These are phyloP conservation scores for Nowickia ferox DNA, from an alignment of 2,888 invertebrate genomes.

Conservation along the genomic window DNA sequence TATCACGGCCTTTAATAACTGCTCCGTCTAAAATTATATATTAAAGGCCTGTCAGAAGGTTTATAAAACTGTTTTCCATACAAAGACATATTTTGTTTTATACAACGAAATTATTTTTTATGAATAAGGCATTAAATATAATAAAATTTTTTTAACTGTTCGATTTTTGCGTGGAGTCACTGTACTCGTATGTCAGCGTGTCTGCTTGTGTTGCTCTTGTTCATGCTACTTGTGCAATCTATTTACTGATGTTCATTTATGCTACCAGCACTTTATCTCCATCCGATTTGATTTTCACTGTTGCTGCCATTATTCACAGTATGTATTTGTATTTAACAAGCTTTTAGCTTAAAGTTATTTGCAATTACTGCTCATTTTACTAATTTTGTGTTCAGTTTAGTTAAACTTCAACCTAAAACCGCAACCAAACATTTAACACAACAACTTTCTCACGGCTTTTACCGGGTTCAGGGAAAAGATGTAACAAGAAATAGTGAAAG, in stretches of 20 bases:
- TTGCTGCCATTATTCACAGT: conserved; percentile 17
- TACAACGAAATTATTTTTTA: too few species aligned
- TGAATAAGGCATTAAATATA: not conserved
- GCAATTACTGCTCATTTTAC: conserved; percentile 67
- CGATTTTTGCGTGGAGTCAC: not conserved
- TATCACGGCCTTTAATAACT: too few species aligned
- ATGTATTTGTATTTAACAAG: conserved; percentile 32
- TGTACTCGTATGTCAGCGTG: not conserved
- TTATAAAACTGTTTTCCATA: too few species aligned
- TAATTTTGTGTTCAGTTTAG: conserved; percentile 59
- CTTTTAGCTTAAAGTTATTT: conserved; percentile 58
- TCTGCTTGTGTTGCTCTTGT: conserved; percentile 40
- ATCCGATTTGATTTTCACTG: conserved; percentile 24
- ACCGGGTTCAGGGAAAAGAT: conserved; percentile 11
- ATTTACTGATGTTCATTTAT: conserved; percentile 5
- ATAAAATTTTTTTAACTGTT: not conserved
- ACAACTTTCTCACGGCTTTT: conserved; percentile 68
- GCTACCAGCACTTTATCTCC: conserved; percentile 19
- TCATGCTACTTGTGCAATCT: conserved; percentile 34
- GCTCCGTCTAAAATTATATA: not conserved
- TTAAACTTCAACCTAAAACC: conserved; percentile 54
- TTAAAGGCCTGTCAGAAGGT: too few species aligned
- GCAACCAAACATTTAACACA: conserved; percentile 38
- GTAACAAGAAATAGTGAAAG: not conserved
- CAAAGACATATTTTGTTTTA: too few species aligned